Conservation (phyloP, 2,797 vertebrate genomes). For the Buphagus erythrorhynchus region DNA sequence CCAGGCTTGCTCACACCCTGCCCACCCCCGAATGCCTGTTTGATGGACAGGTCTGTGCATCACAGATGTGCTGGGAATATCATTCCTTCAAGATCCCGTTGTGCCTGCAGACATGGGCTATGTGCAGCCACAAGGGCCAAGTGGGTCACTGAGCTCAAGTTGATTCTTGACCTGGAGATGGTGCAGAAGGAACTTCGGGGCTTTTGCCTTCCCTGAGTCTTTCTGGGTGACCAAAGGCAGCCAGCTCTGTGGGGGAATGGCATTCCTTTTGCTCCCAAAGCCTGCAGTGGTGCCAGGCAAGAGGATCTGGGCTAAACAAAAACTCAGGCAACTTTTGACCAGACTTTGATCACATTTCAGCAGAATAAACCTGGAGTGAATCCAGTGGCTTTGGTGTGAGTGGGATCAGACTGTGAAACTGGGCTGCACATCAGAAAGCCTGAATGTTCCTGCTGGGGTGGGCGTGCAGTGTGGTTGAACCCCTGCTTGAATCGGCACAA, state of each 20-base stretch:
- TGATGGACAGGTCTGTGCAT: neutral
- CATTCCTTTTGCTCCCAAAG: neutral
- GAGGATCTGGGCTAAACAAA: neutral
- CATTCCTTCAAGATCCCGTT: fast-evolving
- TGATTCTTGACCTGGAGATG: neutral
- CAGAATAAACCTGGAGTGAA: neutral
- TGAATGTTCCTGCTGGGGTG: neutral
- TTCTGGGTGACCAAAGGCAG: neutral
- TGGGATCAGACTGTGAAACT: neutral
- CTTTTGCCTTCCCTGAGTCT: neutral
- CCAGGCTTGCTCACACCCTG: neutral
- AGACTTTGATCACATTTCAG: neutral
- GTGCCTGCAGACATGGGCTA: fast-evolving
- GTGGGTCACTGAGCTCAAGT: neutral
- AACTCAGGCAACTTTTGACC: neutral
- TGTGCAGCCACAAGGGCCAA: neutral
- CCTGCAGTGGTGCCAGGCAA: neutral
- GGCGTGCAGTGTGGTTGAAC: neutral
- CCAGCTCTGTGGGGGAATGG: neutral
- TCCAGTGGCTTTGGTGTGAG: conserved; percentile 3
- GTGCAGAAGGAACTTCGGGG: neutral
- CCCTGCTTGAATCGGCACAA: neutral
- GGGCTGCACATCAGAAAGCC: neutral
- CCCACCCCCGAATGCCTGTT: neutral
- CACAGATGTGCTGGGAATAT: neutral